Evolutionary conservation across 1,140 invertebrate species (phyloP).

Genomic region (Pseudomyrmex dendroicus): DNA sequence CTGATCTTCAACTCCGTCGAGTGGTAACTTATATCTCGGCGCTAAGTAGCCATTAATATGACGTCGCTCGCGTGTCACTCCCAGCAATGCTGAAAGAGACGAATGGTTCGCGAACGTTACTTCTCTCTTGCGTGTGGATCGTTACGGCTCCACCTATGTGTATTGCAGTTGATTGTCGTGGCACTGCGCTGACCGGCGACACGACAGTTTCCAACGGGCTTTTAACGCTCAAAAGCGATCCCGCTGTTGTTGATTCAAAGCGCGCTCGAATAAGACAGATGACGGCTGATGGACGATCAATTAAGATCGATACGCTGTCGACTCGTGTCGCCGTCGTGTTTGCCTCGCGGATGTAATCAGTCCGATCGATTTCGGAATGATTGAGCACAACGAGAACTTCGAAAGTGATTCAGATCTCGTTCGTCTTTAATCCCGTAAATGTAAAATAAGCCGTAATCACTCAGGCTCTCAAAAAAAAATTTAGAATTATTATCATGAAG

Average conservation of each 20-base stretch:
- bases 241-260: slow-evolving; percentile 31
- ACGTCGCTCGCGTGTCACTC: slow-evolving; percentile 43
- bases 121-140: slow-evolving; percentile 15
- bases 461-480: not conserved
- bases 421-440: not conserved
- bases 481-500: not conserved
- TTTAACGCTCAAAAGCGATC: slow-evolving; percentile 51
- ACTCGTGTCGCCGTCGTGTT: slow-evolving; percentile 56
- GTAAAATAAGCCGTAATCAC: not conserved
- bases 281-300: slow-evolving; percentile 76
- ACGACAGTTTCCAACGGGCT: slow-evolving; percentile 37
- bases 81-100: slow-evolving; percentile 38
- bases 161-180: slow-evolving; percentile 15
- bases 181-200: not conserved
- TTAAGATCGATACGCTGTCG: slow-evolving; percentile 78
- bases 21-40: slow-evolving; percentile 27
- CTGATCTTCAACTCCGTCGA: slow-evolving; percentile 44
- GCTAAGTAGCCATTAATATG: slow-evolving; percentile 28
- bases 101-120: slow-evolving; percentile 42
- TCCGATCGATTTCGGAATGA: slow-evolving; percentile 55
- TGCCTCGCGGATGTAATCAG: slow-evolving; percentile 40
- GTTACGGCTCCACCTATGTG: slow-evolving; percentile 32
- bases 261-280: slow-evolving; percentile 75
- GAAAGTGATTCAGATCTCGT: slow-evolving; percentile 7
- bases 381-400: slow-evolving; percentile 11